A percentile compares a stretch with the other conserved stretches of the same genome.
Conservation (phyloP, 2,113 vertebrate genomes). For the Hippopotamus amphibius region DNA sequence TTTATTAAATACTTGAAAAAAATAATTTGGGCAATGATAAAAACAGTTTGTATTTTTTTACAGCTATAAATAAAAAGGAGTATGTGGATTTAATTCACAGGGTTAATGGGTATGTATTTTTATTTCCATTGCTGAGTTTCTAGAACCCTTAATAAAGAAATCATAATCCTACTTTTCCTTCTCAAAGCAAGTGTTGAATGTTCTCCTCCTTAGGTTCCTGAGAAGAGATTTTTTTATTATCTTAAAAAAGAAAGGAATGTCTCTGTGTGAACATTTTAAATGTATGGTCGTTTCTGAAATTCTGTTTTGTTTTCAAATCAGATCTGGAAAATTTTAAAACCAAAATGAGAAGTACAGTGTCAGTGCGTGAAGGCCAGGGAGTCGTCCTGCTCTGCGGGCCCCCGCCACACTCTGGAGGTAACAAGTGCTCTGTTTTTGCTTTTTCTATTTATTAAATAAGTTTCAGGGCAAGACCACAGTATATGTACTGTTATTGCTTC, state of each 20-base stretch:
- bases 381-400: slow-evolving; percentile 96
- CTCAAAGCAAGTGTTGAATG: neutral
- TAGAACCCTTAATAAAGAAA: neutral
- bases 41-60: neutral
- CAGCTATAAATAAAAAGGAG: neutral
- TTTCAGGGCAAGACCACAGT: neutral
- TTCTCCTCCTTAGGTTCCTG: neutral
- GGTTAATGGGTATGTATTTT: neutral
- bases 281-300: slow-evolving; percentile 43
- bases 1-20: neutral
- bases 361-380: slow-evolving; percentile 96
- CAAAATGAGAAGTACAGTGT: slow-evolving; percentile 92
- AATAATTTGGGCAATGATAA: neutral
- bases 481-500: neutral
- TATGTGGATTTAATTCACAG: neutral
- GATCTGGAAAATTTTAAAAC: slow-evolving; percentile 93
- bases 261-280: neutral
- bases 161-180: neutral
- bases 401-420: slow-evolving; percentile 92
- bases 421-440: slow-evolving; percentile 64
- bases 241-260: neutral
- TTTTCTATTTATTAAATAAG: slow-evolving; percentile 16
- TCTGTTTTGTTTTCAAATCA: slow-evolving; percentile 79
- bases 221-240: neutral
- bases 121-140: neutral